Percentiles rank a stretch among this genome's conserved stretches.
Evolutionary conservation across 2,113 vertebrate species (phyloP).

Genomic region (Anhinga anhinga): DNA sequence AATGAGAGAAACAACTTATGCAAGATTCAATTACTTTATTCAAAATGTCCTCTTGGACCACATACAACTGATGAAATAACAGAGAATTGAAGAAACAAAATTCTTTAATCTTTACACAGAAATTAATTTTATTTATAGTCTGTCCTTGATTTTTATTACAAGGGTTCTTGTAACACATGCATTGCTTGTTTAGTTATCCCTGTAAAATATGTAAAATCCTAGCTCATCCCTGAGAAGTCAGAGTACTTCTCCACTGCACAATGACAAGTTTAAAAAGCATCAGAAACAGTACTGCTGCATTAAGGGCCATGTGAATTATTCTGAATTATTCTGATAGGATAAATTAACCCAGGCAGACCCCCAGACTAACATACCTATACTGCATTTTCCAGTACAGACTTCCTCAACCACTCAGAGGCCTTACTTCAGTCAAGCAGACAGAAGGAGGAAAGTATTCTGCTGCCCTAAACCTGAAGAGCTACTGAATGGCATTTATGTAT

Average conservation of each 20-base stretch:
- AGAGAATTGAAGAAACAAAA: background rate
- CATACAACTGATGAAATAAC: background rate
- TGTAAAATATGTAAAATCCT: background rate
- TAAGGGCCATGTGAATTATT: background rate
- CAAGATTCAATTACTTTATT: constrained; percentile 35
- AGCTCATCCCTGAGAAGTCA: background rate
- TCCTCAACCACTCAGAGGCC: background rate
- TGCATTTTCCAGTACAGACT: background rate
- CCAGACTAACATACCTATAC: background rate
- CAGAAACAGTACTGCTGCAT: background rate
- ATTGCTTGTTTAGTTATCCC: background rate
- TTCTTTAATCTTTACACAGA: background rate
- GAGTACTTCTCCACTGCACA: background rate
- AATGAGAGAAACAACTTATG: constrained; percentile 26
- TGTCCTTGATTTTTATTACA: background rate
- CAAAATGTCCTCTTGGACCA: constrained; percentile 9
- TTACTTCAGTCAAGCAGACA: background rate
- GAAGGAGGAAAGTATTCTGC: background rate
- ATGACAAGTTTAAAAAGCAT: background rate
- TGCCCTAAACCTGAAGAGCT: background rate
- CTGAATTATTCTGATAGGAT: background rate
- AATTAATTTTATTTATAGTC: background rate
- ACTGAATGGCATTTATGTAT: background rate
- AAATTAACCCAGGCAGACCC: background rate
- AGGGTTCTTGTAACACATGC: background rate